Base-by-base conservation (phyloP, 2,797 vertebrate genomes). In the Ceyx erithaca region DNA sequence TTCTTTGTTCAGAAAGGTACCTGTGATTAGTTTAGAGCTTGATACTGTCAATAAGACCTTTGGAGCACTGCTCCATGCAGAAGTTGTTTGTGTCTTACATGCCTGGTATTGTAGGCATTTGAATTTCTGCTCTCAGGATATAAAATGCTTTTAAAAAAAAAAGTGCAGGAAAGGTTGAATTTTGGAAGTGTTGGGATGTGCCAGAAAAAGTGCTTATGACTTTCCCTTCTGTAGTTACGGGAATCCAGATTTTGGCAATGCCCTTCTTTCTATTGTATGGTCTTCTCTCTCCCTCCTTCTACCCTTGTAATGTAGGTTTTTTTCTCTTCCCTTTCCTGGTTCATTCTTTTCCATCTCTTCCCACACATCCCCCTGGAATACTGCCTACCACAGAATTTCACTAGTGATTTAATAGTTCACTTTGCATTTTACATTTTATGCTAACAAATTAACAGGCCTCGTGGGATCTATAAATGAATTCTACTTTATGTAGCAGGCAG, bases 401-500 rank as follows among this genome's bases (percentile, higher is more conserved):
- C 25, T 64, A 14, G 64, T 64, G 61, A 46, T 73, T 85, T 73
- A 61, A n/a, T 82, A 45, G 68, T 73, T 73, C 0, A 2, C 35
- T 86, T 92, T 94, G 83, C 80, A 30, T 78, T 84, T 61, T 90
- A 70, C 77, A 40, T 91, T 94, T 88, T 83, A 58, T 91, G 61
- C 80, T 92, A 87, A 88, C 48, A 92, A 77, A 79, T 43, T 61
- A 91, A 84, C 83, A 92, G 94, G 83, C 77, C 93, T 95, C 90
- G 81, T 91, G 88, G 54, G 68, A 43, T 93, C 68, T 0, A 2
- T 83, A 64, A 84, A 87, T 86, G 61, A 78, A 67, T 94, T 93
- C 26, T 82, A 78, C 68, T 80, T 81, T 81, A 61, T 48, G 81
- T 58, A 89, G 79, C 79, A 78, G 87, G 79, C 46, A 4, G 71